These are phyloP conservation scores for Drosophila affinis DNA, from an alignment of 2,888 invertebrate genomes.

Conservation along the genomic window DNA sequence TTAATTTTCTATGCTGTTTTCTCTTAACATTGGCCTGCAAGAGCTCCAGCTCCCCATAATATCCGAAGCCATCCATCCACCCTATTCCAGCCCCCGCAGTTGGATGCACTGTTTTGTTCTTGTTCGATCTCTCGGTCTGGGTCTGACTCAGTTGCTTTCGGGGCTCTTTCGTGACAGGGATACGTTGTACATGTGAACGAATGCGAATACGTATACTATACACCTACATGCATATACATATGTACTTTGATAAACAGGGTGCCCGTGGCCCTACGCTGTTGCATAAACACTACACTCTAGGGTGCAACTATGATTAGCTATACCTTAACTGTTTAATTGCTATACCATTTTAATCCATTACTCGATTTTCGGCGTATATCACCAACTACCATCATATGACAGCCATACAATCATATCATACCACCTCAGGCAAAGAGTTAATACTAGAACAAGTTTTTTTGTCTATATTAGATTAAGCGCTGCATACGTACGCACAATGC, in stretches of 20 bases:
- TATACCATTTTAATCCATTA: no score
- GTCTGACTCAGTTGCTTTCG: constrained; percentile 44
- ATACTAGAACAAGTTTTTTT: no score
- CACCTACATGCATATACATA: constrained; percentile 8
- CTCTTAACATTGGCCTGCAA: neutral
- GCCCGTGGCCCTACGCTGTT: neutral
- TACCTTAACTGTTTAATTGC: no score
- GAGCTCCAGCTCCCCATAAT: neutral
- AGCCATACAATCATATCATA: neutral
- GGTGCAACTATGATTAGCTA: no score
- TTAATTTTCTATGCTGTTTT: neutral
- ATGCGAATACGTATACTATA: neutral
- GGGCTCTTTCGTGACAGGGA: constrained; percentile 41
- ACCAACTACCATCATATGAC: neutral
- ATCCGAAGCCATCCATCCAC: neutral
- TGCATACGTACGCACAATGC: no score
- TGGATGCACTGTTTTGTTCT: constrained; percentile 35
- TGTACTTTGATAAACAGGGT: constrained; percentile 19
- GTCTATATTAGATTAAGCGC: no score
- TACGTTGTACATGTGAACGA: constrained; percentile 5
- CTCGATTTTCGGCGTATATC: neutral
- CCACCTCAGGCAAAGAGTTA: no score
- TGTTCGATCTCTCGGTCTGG: constrained; percentile 43
- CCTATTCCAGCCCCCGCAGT: constrained; percentile 1
- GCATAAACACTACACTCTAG: neutral